Percentiles rank a stretch among this genome's conserved stretches.
phyloP scores from a whole-genome alignment of 2,888 invertebrate species.

The Trissolcus brochymenae region DNA sequence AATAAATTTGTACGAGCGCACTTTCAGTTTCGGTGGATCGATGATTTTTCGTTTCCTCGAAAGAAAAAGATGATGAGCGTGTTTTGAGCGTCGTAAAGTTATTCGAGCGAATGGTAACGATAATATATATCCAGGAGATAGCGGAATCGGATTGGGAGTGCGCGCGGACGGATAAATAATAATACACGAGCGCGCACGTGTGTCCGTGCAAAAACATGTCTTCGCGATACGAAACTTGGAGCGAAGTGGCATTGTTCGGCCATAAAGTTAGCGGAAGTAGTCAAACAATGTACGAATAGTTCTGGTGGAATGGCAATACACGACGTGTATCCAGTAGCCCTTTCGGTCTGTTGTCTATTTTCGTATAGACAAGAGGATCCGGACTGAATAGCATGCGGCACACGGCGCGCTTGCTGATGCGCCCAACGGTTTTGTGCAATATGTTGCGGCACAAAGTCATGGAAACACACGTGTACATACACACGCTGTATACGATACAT shows the following conservation, averaged over 20 bases:
- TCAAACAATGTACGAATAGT: conserved; percentile 41
- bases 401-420: conserved; percentile 17
- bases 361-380: conserved; percentile 19
- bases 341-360: conserved; percentile 29
- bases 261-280: conserved; percentile 51
- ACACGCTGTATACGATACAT: not conserved
- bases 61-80: conserved; percentile 26
- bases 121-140: conserved; percentile 32
- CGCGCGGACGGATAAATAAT: conserved; percentile 25
- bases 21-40: conserved; percentile 29
- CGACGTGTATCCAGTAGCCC: conserved; percentile 26
- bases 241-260: conserved; percentile 37
- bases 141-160: conserved; percentile 35
- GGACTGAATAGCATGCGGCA: conserved; percentile 22
- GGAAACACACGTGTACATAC: conserved; percentile 12
- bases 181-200: conserved; percentile 22
- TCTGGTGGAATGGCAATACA: conserved; percentile 28
- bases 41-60: conserved; percentile 16
- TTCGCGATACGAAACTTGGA: conserved; percentile 43
- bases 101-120: conserved; percentile 27
- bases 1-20: not conserved
- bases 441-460: conserved; percentile 23
- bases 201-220: conserved; percentile 41
- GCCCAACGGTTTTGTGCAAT: conserved; percentile 41
- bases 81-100: conserved; percentile 24